A percentile compares a stretch with the other conserved stretches of the same genome.
phyloP scores from a whole-genome alignment of 64 coral and sea anemone species.

The Cladopsammia gracilis region DNA sequence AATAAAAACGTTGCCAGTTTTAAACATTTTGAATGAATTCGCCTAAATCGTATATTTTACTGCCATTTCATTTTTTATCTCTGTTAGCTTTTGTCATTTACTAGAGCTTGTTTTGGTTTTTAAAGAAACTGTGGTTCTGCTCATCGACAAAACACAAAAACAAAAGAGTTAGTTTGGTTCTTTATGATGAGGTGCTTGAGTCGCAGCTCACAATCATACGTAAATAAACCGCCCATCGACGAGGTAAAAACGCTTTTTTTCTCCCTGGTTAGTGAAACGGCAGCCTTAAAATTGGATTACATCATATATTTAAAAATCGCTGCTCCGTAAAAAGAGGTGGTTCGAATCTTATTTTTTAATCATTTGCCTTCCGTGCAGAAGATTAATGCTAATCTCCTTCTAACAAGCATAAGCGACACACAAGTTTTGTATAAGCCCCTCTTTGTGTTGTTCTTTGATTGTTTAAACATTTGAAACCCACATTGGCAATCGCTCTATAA shows the following conservation, averaged over 20 bases:
- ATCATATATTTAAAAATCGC: background rate
- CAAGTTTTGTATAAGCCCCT: conserved; percentile 22
- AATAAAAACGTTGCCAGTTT: background rate
- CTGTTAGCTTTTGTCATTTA: background rate
- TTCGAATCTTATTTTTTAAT: background rate
- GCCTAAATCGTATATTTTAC: background rate
- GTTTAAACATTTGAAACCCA: background rate
- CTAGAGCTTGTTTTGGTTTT: background rate
- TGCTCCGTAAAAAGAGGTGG: conserved; percentile 18
- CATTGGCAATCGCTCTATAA: conserved; percentile 26
- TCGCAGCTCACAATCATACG: background rate
- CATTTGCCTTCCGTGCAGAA: conserved; percentile 39
- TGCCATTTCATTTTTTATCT: background rate
- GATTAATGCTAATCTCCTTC: conserved; percentile 45
- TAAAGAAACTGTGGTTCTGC: background rate
- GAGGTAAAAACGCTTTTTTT: background rate
- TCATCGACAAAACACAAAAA: conserved; percentile 18
- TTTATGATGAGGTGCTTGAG: background rate
- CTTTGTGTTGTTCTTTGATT: conserved; percentile 42
- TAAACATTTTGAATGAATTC: background rate
- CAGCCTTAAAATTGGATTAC: background rate
- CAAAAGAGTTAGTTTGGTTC: conserved; percentile 6
- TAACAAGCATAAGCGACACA: conserved; percentile 6
- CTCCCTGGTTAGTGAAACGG: background rate
- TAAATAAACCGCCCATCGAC: background rate